Conservation (phyloP, 1,140 invertebrate species). For the Drosophila fuyamai region DNA sequence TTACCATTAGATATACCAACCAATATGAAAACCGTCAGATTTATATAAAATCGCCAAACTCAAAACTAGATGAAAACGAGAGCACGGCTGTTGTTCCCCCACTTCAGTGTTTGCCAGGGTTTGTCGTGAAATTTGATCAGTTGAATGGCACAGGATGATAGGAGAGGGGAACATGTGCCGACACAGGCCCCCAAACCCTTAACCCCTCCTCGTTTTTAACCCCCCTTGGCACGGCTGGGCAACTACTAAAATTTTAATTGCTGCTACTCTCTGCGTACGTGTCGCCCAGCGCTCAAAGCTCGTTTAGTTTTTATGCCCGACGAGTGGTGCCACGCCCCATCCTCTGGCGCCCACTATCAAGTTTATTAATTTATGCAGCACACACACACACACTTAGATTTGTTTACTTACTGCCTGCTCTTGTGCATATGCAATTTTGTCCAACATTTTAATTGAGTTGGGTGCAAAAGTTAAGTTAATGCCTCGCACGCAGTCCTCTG, state of each 20-base stretch:
- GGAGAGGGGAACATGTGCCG: constrained; percentile 53
- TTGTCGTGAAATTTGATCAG: constrained; percentile 55
- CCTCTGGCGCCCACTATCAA: constrained; percentile 47
- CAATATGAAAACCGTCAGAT: too few species aligned
- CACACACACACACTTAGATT: constrained; percentile 34
- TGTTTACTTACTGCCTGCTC: constrained; percentile 46
- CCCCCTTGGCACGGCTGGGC: constrained; percentile 31
- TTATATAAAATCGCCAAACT: background rate
- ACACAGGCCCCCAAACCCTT: background rate
- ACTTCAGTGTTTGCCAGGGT: constrained; percentile 15
- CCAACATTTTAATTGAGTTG: constrained; percentile 80
- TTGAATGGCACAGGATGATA: constrained; percentile 43
- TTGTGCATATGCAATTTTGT: constrained; percentile 76
- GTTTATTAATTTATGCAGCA: constrained; percentile 81
- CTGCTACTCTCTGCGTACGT: constrained; percentile 72
- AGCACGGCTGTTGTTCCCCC: background rate
- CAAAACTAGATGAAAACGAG: background rate
- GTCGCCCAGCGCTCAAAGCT: constrained; percentile 63
- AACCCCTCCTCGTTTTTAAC: background rate
- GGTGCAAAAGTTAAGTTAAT: constrained; percentile 76
- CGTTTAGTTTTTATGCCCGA: constrained; percentile 72
- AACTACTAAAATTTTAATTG: constrained; percentile 80
- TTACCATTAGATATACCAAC: too few species aligned
- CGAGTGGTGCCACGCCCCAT: constrained; percentile 9
- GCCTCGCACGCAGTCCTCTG: constrained; percentile 20